Percentiles rank a stretch among this genome's conserved stretches.
Evolutionary conservation across 1,140 invertebrate species (phyloP).

Genomic region (Drosophila asahinai): DNA sequence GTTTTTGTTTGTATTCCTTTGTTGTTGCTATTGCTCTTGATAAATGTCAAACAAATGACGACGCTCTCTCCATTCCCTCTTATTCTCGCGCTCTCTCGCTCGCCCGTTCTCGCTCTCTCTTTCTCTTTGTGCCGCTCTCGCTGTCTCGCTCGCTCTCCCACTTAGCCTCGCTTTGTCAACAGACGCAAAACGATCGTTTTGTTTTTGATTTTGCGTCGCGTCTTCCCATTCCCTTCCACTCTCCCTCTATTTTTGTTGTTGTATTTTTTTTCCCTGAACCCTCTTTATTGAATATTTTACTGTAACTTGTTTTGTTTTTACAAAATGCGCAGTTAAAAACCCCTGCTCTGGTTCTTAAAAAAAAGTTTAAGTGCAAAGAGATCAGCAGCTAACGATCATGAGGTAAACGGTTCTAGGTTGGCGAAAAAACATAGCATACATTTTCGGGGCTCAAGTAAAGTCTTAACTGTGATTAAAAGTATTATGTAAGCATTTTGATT

Average conservation of each 20-base stretch:
- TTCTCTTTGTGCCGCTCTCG: background rate
- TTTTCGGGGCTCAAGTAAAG: background rate
- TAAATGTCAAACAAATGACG: conserved; percentile 59
- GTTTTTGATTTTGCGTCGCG: conserved; percentile 44
- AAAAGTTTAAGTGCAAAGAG: background rate
- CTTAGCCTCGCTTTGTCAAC: conserved; percentile 51
- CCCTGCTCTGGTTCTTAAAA: background rate
- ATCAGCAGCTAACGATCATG: background rate
- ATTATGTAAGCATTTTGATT: background rate
- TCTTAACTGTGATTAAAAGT: background rate
- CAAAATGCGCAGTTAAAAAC: conserved; percentile 38
- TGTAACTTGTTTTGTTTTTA: conserved; percentile 37
- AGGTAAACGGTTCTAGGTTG: background rate
- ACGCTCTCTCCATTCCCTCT: conserved; percentile 1
- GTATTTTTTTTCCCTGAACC: conserved; percentile 19
- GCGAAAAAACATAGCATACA: conserved; percentile 5
- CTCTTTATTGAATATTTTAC: conserved; percentile 29
- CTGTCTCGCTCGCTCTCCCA: conserved; percentile 7
- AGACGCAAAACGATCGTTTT: conserved; percentile 62
- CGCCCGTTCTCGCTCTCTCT: background rate
- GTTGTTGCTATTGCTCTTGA: conserved; percentile 35
- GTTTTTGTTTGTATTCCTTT: conserved; percentile 18
- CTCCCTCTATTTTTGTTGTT: conserved; percentile 4
- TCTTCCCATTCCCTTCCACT: conserved; percentile 20
- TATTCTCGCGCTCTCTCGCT: background rate